These are phyloP conservation scores for Heliconius hewitsoni DNA, from an alignment of 1,140 invertebrate genomes.

Conservation along the genomic window DNA sequence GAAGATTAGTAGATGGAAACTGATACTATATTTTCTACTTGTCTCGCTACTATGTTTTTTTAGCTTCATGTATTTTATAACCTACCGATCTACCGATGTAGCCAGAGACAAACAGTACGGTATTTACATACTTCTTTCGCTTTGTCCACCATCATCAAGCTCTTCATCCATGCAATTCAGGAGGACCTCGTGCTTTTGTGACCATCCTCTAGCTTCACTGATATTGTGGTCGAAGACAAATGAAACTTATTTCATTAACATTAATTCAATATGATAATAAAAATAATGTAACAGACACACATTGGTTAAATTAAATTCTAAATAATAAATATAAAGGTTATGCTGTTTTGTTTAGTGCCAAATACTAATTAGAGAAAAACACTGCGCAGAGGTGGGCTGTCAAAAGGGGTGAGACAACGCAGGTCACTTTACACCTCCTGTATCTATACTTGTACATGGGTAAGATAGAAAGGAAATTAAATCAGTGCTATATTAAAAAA, in stretches of 20 bases:
- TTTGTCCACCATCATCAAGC: too few relatives aligned
- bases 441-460: conserved; percentile 12
- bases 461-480: neutral
- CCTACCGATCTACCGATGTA: too few relatives aligned
- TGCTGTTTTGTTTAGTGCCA: conserved; percentile 33
- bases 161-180: too few relatives aligned
- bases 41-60: too few relatives aligned
- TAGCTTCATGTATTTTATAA: too few relatives aligned
- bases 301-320: neutral
- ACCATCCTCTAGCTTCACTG: too few relatives aligned
- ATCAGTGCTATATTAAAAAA: neutral
- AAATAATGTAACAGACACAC: neutral
- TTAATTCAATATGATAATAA: too few relatives aligned
- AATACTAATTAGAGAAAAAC: conserved; percentile 69
- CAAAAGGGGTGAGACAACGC: conserved; percentile 75
- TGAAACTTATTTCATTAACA: too few relatives aligned
- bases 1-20: neutral
- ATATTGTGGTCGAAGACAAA: too few relatives aligned
- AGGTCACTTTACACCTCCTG: conserved; percentile 45
- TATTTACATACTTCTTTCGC: too few relatives aligned
- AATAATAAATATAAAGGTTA: conserved; percentile 38
- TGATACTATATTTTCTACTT: neutral
- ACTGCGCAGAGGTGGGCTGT: conserved; percentile 63
- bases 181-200: too few relatives aligned
- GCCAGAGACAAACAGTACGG: too few relatives aligned